Percentiles rank a stretch among this genome's conserved stretches.
Conservation (phyloP, 37 sponge, comb jelly and placozoan species). For the Spongilla lacustris region DNA sequence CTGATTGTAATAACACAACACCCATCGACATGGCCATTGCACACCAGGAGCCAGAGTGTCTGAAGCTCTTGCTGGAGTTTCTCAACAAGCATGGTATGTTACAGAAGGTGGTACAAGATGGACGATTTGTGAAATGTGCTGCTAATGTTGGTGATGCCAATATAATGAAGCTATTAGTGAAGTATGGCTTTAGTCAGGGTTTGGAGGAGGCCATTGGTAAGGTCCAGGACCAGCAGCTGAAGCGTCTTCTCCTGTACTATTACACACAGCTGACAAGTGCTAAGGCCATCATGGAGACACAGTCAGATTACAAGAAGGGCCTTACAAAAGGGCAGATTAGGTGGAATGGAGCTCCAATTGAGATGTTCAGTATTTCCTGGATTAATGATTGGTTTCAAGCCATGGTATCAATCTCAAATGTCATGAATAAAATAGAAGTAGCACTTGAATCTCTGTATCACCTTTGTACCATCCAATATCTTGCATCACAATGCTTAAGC, state of each 20-base stretch:
- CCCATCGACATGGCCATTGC: constrained; percentile 60
- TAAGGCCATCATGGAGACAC: not conserved
- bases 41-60: constrained; percentile 15
- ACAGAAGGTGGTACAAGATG: constrained; percentile 20
- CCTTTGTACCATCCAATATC: constrained; percentile 11
- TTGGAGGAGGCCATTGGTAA: constrained; percentile 21
- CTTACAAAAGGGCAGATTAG: not conserved
- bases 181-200: constrained; percentile 45
- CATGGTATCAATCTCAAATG: constrained; percentile 23
- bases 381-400: constrained; percentile 32
- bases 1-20: constrained; percentile 8
- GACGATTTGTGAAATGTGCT: constrained; percentile 26
- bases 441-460: not conserved
- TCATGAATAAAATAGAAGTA: not conserved
- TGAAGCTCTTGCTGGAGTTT: constrained; percentile 35
- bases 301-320: not conserved
- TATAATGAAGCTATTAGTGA: constrained; percentile 43
- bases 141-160: constrained; percentile 14
- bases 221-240: constrained; percentile 5
- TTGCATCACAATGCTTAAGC: constrained; percentile 36
- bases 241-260: constrained; percentile 50
- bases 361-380: constrained; percentile 19
- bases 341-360: constrained; percentile 40
- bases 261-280: constrained; percentile 30
- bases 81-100: not conserved